phyloP scores from a whole-genome alignment of 2,797 vertebrate genomes.

The Sebastes matsubarae region DNA sequence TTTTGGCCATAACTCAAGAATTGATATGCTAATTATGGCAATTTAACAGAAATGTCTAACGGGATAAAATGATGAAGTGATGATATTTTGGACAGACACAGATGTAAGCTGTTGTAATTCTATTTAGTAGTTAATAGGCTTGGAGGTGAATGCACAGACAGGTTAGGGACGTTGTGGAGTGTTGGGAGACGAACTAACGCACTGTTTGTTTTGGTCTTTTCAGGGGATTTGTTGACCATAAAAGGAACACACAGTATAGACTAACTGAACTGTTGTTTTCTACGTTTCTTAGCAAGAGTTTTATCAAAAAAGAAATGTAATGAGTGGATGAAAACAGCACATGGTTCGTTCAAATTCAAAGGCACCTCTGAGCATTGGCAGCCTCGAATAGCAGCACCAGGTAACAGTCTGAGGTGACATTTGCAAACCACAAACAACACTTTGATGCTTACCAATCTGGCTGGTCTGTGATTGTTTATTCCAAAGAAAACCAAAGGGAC shows the following conservation, averaged over 20 bases:
- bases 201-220: neutral
- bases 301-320: neutral
- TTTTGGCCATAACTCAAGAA: too few relatives aligned
- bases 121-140: too few relatives aligned
- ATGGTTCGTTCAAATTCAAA: slow-evolving; percentile 20
- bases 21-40: too few relatives aligned
- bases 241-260: neutral
- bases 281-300: neutral
- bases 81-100: too few relatives aligned
- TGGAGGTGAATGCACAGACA: neutral
- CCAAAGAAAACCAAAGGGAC: neutral
- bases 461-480: neutral
- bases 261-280: neutral
- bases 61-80: too few relatives aligned
- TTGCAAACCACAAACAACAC: slow-evolving; percentile 26
- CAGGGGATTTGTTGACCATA: neutral
- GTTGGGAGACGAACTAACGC: neutral
- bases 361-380: slow-evolving; percentile 2
- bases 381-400: neutral
- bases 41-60: too few relatives aligned
- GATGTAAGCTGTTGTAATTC: too few relatives aligned
- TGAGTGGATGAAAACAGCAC: slow-evolving; percentile 1
- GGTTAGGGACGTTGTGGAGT: neutral
- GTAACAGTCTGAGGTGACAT: slow-evolving; percentile 31
- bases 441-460: slow-evolving; percentile 14